Conservation (phyloP, 1,140 invertebrate species). For the Drosophila serrata region DNA sequence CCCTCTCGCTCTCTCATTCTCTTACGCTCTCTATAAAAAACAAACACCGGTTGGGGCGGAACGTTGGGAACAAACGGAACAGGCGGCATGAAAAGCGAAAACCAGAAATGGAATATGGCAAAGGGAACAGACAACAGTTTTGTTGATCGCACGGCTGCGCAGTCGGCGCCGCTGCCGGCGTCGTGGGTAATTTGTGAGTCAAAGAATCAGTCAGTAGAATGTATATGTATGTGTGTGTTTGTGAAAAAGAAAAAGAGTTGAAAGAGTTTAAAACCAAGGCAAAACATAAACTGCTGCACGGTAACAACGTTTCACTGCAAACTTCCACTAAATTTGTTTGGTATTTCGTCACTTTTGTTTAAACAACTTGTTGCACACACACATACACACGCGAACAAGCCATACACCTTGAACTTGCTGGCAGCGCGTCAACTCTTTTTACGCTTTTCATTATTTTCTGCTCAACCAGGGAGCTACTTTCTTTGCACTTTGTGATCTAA, state of each 20-base stretch:
- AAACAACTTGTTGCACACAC: slow-evolving; percentile 46
- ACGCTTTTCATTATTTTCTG: slow-evolving; percentile 20
- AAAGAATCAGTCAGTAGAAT: slow-evolving; percentile 65
- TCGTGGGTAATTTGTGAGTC: slow-evolving; percentile 78
- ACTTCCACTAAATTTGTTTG: neutral
- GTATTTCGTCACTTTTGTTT: slow-evolving; percentile 19
- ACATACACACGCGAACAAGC: slow-evolving; percentile 31
- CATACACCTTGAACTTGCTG: slow-evolving; percentile 68
- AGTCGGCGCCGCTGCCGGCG: slow-evolving; percentile 48
- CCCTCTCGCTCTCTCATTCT: slow-evolving; percentile 5
- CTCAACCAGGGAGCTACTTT: slow-evolving; percentile 1
- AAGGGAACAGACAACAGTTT: slow-evolving; percentile 76
- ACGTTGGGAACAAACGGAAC: slow-evolving; percentile 37
- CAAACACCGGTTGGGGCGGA: slow-evolving; percentile 71
- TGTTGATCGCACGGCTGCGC: slow-evolving; percentile 45
- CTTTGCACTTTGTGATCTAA: slow-evolving; percentile 8
- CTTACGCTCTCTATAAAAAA: slow-evolving; percentile 52
- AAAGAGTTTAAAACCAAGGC: slow-evolving; percentile 17
- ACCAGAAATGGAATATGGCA: slow-evolving; percentile 73
- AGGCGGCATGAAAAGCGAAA: slow-evolving; percentile 72
- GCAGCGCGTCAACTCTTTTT: slow-evolving; percentile 29
- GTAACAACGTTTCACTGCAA: neutral
- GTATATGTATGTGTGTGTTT: slow-evolving; percentile 21
- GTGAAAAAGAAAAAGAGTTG: slow-evolving; percentile 18
- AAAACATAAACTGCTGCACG: slow-evolving; percentile 9